Percentiles rank a stretch among this genome's conserved stretches.
phyloP scores from a whole-genome alignment of 2,113 vertebrate genomes.

The Lycaon pictus region DNA sequence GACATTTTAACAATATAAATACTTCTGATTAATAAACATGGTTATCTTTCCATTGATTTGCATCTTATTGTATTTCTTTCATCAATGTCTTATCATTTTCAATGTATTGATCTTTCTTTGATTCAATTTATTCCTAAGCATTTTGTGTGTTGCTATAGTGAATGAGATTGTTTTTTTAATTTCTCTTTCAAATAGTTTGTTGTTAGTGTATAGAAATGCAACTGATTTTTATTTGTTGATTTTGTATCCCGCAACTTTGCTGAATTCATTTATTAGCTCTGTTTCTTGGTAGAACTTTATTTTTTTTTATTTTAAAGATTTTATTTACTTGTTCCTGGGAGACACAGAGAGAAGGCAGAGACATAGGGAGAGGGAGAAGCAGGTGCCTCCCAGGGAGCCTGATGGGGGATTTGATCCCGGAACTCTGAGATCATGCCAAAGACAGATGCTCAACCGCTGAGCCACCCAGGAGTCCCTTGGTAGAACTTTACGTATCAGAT shows the following conservation, averaged over 20 bases:
- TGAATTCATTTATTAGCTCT: neutral
- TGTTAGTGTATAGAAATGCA: neutral
- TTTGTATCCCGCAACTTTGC: neutral
- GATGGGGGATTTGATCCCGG: too few species aligned
- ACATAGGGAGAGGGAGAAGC: too few species aligned
- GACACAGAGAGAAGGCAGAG: too few species aligned
- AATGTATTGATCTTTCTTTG: neutral
- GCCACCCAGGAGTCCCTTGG: neutral
- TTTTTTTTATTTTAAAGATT: too few species aligned
- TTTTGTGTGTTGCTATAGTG: neutral
- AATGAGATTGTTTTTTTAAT: neutral
- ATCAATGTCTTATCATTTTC: neutral
- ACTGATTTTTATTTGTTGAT: neutral
- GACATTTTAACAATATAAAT: neutral
- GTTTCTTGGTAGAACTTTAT: neutral
- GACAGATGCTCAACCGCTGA: too few species aligned
- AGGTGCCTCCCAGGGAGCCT: too few species aligned
- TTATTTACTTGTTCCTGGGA: too few species aligned
- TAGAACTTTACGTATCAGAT: neutral
- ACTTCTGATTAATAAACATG: neutral
- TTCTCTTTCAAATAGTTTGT: neutral
- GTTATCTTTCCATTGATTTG: neutral
- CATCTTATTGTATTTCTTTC: neutral
- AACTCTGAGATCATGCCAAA: too few species aligned
- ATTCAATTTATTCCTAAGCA: neutral